Base-by-base conservation (phyloP, 2,113 vertebrate genomes). In the Cnemophilus loriae region DNA sequence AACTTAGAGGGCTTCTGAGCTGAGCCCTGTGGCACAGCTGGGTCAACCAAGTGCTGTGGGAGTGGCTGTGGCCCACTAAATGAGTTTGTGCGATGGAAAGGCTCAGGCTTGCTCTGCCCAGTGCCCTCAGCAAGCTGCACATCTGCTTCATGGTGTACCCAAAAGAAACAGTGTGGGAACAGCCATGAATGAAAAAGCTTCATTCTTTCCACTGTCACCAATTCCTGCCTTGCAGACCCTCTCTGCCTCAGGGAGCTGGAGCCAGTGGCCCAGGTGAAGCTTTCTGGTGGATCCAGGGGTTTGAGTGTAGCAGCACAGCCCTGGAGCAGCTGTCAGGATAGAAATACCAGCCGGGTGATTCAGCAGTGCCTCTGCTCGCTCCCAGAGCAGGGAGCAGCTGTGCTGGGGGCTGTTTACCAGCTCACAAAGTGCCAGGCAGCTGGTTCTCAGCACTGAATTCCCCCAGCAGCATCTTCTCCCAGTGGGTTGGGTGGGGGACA, bases 171-270 rank as follows among this genome's bases (percentile, higher is more conserved):
- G 16, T 3, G 13, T 37, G n/a, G 83, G 53, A 80, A 33, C 22
- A 49, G 39, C 32, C 2, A 0, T 3, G n/a, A n/a, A 37, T 28
- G 41, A 15, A 69, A 49, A 70, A 30, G 13, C 59, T 61, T 76
- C 16, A 1, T 33, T n/a, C 23, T 82, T 79, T 44, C 49, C 10
- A 3, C 24, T 0, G 0, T 35, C 18, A 11, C 57, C 2, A 3
- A 0, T 35, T 85, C 30, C 53, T 75, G 21, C 24, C 57, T 42
- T 26, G 8, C 47, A 82, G 52, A 33, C 6, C 17, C 35, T 8
- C 13, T 63, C 28, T 6, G 5, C 55, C 1, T 3, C 76, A 47
- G 46, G 28, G 39, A 74, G 23, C 16, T 3, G 2, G 55, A 78
- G 42, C 50, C 0, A 0, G 14, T 26, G 63, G 39, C 50, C 41